A percentile compares a stretch with the other conserved stretches of the same genome.
Evolutionary conservation across 2,888 invertebrate species (phyloP).

Genomic region (Pogonocherus hispidulus): DNA sequence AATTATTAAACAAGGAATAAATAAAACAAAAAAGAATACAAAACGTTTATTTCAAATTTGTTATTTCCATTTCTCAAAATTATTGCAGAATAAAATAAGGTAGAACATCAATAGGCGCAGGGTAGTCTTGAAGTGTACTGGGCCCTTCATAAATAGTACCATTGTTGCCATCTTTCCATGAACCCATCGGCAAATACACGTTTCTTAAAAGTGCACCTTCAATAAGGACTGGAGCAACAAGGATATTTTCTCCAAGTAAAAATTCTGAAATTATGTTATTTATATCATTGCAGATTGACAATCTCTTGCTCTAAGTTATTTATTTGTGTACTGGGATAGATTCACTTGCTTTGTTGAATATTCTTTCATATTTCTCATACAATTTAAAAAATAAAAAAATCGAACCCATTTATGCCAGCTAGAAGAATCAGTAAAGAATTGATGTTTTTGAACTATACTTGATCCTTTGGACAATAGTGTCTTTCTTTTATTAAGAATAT

Average conservation of each 20-base stretch:
- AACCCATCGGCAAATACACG: constrained; percentile 83
- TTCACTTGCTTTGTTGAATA: background rate
- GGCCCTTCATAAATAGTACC: constrained; percentile 72
- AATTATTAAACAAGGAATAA: too few relatives aligned
- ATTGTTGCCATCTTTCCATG: constrained; percentile 78
- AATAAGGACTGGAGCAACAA: constrained; percentile 83
- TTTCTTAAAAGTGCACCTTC: constrained; percentile 75
- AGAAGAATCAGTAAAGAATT: too few relatives aligned
- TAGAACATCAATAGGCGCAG: constrained; percentile 77
- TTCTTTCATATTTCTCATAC: too few relatives aligned
- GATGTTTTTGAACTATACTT: too few relatives aligned
- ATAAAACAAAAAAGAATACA: too few relatives aligned
- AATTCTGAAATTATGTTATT: constrained; percentile 74
- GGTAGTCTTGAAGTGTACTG: constrained; percentile 74
- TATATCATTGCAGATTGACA: background rate
- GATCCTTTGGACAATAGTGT: too few relatives aligned
- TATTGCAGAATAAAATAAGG: constrained; percentile 74
- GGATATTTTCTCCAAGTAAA: constrained; percentile 81
- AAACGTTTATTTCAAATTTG: too few relatives aligned
- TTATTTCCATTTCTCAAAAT: background rate
- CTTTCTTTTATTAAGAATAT: too few relatives aligned
- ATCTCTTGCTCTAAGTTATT: background rate
- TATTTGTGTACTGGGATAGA: background rate
- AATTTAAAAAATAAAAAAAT: too few relatives aligned
- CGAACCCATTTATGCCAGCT: too few relatives aligned